These are phyloP conservation scores for Sinocyclocheilus anophthalmus DNA, from an alignment of 2,113 vertebrate species.

Conservation along the genomic window DNA sequence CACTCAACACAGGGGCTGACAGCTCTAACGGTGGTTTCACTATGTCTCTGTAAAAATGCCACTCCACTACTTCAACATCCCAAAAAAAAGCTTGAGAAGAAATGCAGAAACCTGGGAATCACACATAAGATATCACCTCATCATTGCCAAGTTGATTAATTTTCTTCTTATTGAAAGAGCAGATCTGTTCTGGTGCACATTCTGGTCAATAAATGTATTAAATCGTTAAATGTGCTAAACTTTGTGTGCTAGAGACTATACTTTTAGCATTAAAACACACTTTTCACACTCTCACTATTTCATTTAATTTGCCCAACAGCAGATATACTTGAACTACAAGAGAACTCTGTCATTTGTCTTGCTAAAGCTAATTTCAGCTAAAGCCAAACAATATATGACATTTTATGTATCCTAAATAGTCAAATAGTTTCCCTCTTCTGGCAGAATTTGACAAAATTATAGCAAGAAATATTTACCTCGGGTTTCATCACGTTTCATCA, in stretches of 20 bases:
- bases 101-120: constrained; percentile 19
- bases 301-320: not conserved
- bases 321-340: not conserved
- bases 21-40: constrained; percentile 31
- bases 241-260: not conserved
- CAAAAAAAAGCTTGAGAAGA: not conserved
- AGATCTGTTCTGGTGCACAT: not conserved
- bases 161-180: not conserved
- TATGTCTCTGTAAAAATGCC: constrained; percentile 43
- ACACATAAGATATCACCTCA: constrained; percentile 42
- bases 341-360: too few relatives aligned
- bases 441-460: not conserved
- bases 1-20: constrained; percentile 33
- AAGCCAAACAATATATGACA: not conserved
- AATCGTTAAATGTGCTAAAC: not conserved
- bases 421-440: not conserved
- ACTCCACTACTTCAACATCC: constrained; percentile 26
- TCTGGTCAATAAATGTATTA: not conserved
- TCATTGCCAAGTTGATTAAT: not conserved
- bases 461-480: not conserved
- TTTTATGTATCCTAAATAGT: not conserved
- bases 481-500: not conserved
- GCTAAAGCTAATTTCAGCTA: not conserved
- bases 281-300: not conserved
- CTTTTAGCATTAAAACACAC: not conserved